Evolutionary conservation across 1,140 invertebrate genomes (phyloP).

Genomic region (Samia ricini): DNA sequence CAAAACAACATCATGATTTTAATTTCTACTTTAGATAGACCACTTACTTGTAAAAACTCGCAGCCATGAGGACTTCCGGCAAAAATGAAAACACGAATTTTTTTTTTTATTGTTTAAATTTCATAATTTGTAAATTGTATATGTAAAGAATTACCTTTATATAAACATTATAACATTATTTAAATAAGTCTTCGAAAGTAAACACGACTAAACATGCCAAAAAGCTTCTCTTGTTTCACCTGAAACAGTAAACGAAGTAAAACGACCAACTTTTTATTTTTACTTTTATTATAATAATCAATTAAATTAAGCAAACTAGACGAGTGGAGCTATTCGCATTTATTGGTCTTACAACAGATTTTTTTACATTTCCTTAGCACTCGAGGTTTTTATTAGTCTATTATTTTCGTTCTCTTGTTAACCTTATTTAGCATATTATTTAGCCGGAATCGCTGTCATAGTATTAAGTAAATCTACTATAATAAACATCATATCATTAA

Average conservation of each 20-base stretch:
- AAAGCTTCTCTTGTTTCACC: not conserved
- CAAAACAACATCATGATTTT: no score
- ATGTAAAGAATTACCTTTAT: not conserved
- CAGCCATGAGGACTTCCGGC: no score
- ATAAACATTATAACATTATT: not conserved
- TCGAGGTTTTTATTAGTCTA: not conserved
- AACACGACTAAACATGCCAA: not conserved
- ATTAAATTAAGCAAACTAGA: not conserved
- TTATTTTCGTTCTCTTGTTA: not conserved
- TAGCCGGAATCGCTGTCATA: no score
- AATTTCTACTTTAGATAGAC: no score
- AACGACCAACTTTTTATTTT: not conserved
- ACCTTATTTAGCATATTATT: no score
- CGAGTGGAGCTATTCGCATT: not conserved
- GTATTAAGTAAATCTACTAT: no score
- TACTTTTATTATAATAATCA: not conserved
- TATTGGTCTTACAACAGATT: not conserved
- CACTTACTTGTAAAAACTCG: no score
- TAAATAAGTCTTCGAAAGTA: not conserved
- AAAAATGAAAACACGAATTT: no score
- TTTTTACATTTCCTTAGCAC: constrained; percentile 4
- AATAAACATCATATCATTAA: no score
- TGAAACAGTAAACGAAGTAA: not conserved
- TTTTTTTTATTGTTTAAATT: no score
- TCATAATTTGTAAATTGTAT: no score